phyloP scores from a whole-genome alignment of 2,888 invertebrate species.

The Trachelus troglodyta region DNA sequence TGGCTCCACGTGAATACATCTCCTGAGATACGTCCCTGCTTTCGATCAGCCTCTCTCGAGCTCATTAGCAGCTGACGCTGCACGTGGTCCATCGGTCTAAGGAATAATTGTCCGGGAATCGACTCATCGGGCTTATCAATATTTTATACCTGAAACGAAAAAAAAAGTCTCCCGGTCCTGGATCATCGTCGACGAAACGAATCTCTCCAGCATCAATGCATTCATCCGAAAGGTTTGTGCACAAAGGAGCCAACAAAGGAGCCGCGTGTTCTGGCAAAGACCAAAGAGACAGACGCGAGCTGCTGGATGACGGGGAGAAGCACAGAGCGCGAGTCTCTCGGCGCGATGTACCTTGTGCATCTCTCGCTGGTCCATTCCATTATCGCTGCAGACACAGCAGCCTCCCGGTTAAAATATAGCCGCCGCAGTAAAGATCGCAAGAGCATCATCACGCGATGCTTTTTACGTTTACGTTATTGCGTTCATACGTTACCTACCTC shows the following conservation, averaged over 20 bases:
- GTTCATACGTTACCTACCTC: background rate
- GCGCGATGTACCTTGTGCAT: background rate
- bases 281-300: constrained; percentile 11
- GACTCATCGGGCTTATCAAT: background rate
- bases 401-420: background rate
- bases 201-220: background rate
- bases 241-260: constrained; percentile 15
- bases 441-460: background rate
- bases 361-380: constrained; percentile 16
- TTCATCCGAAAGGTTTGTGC: constrained; percentile 11
- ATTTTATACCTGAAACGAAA: background rate
- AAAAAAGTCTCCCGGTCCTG: background rate
- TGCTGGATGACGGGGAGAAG: constrained; percentile 4
- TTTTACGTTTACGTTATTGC: background rate
- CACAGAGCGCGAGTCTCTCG: background rate
- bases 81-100: background rate
- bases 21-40: no score
- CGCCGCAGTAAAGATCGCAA: background rate
- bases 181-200: background rate
- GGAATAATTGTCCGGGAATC: background rate
- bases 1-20: background rate
- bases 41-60: background rate
- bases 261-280: constrained; percentile 11
- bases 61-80: background rate
- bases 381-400: constrained; percentile 10